Conservation (phyloP, 1,140 invertebrate species). For the Lepidurus couesii region DNA sequence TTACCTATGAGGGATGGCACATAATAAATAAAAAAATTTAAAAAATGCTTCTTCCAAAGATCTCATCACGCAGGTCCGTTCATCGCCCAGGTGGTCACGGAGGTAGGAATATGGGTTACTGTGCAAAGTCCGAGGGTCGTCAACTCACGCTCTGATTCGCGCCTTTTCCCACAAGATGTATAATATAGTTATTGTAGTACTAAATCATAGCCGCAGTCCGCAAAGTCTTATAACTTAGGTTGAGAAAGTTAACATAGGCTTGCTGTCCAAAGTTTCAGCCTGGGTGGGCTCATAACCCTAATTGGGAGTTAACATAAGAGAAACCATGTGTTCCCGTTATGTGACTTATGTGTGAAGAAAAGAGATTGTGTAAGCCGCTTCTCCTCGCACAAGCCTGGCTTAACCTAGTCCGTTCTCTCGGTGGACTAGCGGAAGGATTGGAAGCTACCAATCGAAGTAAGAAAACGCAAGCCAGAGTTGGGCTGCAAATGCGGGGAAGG, state of each 20-base stretch:
- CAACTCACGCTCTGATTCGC: slow-evolving; percentile 7
- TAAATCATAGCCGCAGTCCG: neutral
- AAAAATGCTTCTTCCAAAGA: neutral
- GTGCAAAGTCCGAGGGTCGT: neutral
- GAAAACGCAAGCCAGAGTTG: too few species aligned
- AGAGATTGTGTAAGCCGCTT: too few species aligned
- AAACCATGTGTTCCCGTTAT: too few species aligned
- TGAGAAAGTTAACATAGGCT: neutral
- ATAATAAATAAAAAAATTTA: neutral
- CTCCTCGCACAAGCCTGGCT: too few species aligned
- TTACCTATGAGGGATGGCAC: neutral
- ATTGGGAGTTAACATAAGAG: too few species aligned
- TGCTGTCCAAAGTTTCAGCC: neutral
- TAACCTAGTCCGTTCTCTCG: too few species aligned
- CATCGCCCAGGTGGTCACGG: neutral
- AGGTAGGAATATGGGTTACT: neutral
- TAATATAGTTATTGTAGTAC: neutral
- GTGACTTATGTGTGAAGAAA: too few species aligned
- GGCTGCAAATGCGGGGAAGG: too few species aligned
- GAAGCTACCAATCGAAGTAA: too few species aligned
- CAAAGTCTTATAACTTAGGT: neutral
- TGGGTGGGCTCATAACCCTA: neutral
- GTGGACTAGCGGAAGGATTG: too few species aligned
- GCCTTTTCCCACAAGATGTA: neutral
- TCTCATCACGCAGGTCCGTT: neutral